A percentile compares a stretch with the other conserved stretches of the same genome.
These are phyloP conservation scores for Nysson spinosus DNA, from an alignment of 2,888 invertebrate species.

Conservation along the genomic window DNA sequence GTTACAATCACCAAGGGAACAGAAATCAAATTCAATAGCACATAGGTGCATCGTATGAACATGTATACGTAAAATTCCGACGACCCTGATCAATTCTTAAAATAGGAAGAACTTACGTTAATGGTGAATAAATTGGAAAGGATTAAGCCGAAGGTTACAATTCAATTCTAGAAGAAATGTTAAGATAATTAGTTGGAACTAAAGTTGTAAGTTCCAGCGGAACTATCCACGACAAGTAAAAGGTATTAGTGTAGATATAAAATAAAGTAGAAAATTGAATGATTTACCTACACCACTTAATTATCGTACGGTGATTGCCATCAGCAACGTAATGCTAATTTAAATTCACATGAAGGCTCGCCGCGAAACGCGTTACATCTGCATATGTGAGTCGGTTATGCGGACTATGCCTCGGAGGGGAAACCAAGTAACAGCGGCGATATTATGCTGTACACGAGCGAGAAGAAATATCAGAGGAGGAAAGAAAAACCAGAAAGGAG, in stretches of 20 bases:
- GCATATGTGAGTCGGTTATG: conserved; percentile 50
- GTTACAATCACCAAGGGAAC: conserved; percentile 28
- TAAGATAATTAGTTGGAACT: no score
- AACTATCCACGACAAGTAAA: no score
- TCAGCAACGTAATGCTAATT: conserved; percentile 26
- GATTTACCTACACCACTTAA: conserved; percentile 20
- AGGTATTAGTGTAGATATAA: no score
- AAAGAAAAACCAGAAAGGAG: conserved; percentile 45
- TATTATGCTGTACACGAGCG: conserved; percentile 17
- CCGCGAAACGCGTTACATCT: conserved; percentile 21
- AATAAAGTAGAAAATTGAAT: conserved; percentile 9
- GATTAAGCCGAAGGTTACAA: no score
- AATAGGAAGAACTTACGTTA: no score
- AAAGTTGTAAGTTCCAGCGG: no score
- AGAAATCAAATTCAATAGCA: conserved; percentile 41
- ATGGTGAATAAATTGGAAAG: no score
- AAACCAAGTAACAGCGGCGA: conserved; percentile 27
- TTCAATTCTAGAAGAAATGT: no score
- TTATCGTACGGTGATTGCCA: conserved; percentile 17
- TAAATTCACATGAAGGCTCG: conserved; percentile 27
- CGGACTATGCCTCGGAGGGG: conserved; percentile 31
- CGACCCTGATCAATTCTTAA: no score
- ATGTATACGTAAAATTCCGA: no score
- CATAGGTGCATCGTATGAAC: conserved; percentile 7
- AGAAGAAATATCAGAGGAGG: conserved; percentile 10